Evolutionary conservation across 2,797 vertebrate species (phyloP).

Genomic region (Distichodus sexfasciatus): DNA sequence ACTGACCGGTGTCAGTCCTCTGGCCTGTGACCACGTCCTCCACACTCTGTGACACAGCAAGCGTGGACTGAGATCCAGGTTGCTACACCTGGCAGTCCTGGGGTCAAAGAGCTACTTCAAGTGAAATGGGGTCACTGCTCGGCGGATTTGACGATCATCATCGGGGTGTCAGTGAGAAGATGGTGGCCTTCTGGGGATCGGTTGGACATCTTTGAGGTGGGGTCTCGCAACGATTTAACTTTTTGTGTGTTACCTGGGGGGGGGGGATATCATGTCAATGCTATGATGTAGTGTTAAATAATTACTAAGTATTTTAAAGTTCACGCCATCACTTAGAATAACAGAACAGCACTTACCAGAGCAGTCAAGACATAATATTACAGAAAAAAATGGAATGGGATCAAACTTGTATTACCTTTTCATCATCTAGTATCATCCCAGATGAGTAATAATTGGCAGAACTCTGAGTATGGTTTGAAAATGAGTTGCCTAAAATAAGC

Average conservation of each 20-base stretch:
- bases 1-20: conserved; percentile 82
- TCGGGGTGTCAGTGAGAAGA: conserved; percentile 87
- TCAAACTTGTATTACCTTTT: conserved; percentile 21
- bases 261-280: neutral
- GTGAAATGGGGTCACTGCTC: conserved; percentile 91
- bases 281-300: neutral
- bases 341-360: no score
- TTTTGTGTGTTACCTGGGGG: conserved; percentile 79
- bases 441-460: conserved; percentile 14
- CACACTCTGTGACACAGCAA: conserved; percentile 70
- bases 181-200: conserved; percentile 82
- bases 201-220: conserved; percentile 94
- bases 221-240: conserved; percentile 90
- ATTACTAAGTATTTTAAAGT: neutral
- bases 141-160: conserved; percentile 86
- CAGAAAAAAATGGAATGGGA: neutral
- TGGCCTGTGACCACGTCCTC: conserved; percentile 77
- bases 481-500: conserved; percentile 35
- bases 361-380: no score
- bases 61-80: conserved; percentile 89
- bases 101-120: conserved; percentile 93
- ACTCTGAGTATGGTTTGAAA: conserved; percentile 54
- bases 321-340: no score
- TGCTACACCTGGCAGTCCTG: conserved; percentile 82
- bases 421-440: conserved; percentile 14